A percentile compares a stretch with the other conserved stretches of the same genome.
These are phyloP conservation scores for Rugalucina vietnamica DNA, from an alignment of 2,888 invertebrate genomes.

Conservation along the genomic window DNA sequence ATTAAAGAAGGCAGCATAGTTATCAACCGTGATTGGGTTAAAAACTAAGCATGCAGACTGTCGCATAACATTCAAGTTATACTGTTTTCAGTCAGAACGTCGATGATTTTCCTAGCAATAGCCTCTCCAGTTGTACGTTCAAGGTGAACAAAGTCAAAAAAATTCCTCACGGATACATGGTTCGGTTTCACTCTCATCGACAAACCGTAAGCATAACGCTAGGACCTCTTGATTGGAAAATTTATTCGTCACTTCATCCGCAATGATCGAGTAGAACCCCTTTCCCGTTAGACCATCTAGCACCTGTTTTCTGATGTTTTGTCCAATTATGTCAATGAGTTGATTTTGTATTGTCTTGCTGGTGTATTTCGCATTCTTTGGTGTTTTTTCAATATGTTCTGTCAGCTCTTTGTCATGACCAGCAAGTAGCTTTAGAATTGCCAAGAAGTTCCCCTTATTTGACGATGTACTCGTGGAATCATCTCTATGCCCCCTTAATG, in stretches of 20 bases:
- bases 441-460: constrained; percentile 13
- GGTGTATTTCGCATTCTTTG: constrained; percentile 17
- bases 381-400: neutral
- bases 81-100: neutral
- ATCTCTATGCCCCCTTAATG: constrained; percentile 15
- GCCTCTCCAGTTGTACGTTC: constrained; percentile 3
- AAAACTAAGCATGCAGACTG: too few relatives aligned
- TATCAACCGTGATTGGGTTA: too few relatives aligned
- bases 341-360: constrained; percentile 21
- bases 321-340: constrained; percentile 13
- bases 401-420: neutral
- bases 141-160: neutral
- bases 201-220: neutral
- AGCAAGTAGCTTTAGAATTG: neutral
- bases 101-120: too few relatives aligned
- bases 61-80: too few relatives aligned
- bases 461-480: constrained; percentile 14
- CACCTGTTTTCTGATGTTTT: constrained; percentile 5
- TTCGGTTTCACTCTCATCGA: constrained; percentile 11
- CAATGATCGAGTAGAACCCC: constrained; percentile 17
- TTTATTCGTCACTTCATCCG: constrained; percentile 20
- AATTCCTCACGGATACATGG: neutral
- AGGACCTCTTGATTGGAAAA: constrained; percentile 15
- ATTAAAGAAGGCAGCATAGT: too few relatives aligned
- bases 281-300: constrained; percentile 5